Evolutionary conservation across 2,888 invertebrate genomes (phyloP).

Genomic region (Cantharis flavilabris): DNA sequence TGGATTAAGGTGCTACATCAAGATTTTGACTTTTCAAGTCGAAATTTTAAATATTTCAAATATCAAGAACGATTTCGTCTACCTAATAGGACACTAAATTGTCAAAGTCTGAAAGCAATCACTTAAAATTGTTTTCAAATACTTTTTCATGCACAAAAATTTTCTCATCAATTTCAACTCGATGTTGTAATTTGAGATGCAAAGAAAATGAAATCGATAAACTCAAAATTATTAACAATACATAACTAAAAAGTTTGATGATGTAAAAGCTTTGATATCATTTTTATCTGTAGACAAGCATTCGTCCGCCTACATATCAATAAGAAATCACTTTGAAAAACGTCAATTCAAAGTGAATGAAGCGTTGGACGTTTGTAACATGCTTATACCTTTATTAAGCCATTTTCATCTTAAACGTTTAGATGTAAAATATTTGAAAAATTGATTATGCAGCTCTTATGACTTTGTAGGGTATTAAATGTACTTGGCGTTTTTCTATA

Average conservation of each 20-base stretch:
- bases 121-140: constrained; percentile 26
- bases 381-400: constrained; percentile 52
- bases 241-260: constrained; percentile 21
- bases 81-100: constrained; percentile 15
- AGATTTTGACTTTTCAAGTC: not conserved
- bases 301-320: constrained; percentile 10
- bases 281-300: constrained; percentile 26
- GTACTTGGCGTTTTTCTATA: constrained; percentile 1
- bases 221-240: constrained; percentile 27
- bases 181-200: not conserved
- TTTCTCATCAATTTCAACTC: not conserved
- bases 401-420: constrained; percentile 49
- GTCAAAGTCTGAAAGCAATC: constrained; percentile 31
- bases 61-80: not conserved
- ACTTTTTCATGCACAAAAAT: constrained; percentile 9
- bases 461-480: constrained; percentile 14
- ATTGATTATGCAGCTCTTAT: constrained; percentile 48
- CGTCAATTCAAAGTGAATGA: not conserved
- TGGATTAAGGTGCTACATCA: not conserved
- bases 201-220: not conserved
- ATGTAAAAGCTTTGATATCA: constrained; percentile 29
- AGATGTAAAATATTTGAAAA: constrained; percentile 50
- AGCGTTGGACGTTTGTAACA: constrained; percentile 38
- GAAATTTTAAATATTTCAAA: not conserved
- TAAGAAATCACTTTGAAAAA: constrained; percentile 5